A percentile compares a stretch with the other conserved stretches of the same genome.
These are phyloP conservation scores for Aphodius granarius DNA, from an alignment of 2,888 invertebrate genomes.

Conservation along the genomic window DNA sequence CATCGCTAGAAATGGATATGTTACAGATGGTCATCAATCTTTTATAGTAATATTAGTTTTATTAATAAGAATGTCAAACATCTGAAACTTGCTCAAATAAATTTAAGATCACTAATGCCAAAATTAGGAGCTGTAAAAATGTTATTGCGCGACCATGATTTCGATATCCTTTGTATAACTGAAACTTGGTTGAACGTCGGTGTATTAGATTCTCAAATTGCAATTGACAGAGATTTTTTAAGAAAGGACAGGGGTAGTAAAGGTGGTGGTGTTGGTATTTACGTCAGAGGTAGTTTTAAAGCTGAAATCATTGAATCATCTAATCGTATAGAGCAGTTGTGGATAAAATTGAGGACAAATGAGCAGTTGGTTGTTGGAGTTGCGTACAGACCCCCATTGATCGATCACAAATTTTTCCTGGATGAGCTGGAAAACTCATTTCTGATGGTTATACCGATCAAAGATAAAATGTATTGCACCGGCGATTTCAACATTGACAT, in stretches of 20 bases:
- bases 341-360: background rate
- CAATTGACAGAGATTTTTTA: background rate
- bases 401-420: background rate
- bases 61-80: no score
- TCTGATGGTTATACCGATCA: background rate
- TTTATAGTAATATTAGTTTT: no score
- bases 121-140: background rate
- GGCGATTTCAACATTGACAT: conserved; percentile 16
- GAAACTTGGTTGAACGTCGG: background rate
- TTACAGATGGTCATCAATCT: no score
- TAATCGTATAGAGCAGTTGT: conserved; percentile 8
- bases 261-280: conserved; percentile 1
- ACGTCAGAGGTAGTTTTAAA: background rate
- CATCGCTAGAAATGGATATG: no score
- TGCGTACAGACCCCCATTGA: conserved; percentile 1
- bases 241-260: background rate
- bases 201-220: background rate
- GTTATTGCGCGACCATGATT: background rate
- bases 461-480: background rate
- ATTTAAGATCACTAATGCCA: background rate
- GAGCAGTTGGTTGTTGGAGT: background rate
- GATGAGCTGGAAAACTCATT: conserved; percentile 11
- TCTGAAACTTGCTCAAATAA: background rate
- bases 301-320: background rate
- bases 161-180: background rate